Conservation (phyloP, 92 coral and sea anemone genomes). For the Umimayanthus kanabou region DNA sequence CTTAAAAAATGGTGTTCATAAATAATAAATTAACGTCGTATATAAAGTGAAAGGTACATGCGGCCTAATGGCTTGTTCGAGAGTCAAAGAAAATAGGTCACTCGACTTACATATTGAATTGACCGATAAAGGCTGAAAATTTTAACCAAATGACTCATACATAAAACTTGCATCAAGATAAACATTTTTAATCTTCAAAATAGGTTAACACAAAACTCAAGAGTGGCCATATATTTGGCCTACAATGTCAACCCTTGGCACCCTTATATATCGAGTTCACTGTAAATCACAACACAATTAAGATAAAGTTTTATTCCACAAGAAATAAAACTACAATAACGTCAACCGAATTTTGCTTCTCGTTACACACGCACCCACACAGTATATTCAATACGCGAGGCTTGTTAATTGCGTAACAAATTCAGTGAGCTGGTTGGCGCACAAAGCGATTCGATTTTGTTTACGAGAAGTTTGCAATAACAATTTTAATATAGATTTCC, state of each 20-base stretch:
- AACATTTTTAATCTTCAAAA: no score
- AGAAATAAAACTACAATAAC: constrained; percentile 30
- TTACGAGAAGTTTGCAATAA: constrained; percentile 28
- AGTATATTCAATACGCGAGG: constrained; percentile 5
- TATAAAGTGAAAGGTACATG: background rate
- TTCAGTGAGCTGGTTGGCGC: background rate
- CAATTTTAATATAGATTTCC: constrained; percentile 23
- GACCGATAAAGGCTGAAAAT: background rate
- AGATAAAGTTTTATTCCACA: constrained; percentile 30
- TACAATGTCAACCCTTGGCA: no score
- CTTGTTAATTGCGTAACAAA: background rate
- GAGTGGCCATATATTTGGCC: no score
- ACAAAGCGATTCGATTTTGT: constrained; percentile 23
- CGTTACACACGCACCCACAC: background rate
- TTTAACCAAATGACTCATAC: background rate
- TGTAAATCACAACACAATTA: background rate
- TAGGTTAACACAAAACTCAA: no score
- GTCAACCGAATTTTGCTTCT: constrained; percentile 6
- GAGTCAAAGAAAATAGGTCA: background rate
- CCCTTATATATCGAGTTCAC: background rate
- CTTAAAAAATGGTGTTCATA: background rate
- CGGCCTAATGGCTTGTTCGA: background rate
- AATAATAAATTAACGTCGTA: background rate
- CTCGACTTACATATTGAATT: background rate
- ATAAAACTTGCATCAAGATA: no score